Conservation (phyloP, 2,888 invertebrate genomes). For the Linyphia triangularis region DNA sequence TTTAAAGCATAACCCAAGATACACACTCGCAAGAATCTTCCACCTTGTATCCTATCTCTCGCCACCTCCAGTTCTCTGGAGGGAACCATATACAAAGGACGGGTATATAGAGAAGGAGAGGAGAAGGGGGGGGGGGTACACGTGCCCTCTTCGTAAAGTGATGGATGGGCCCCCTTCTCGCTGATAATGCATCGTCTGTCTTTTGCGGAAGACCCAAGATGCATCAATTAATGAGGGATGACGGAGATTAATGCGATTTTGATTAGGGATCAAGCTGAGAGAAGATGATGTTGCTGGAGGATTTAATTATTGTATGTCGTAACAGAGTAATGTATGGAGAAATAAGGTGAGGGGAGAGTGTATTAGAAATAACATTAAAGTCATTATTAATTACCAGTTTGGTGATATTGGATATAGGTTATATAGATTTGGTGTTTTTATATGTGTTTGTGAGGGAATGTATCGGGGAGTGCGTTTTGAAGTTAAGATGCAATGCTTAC, state of each 20-base stretch:
- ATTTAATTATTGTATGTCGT: conserved; percentile 26
- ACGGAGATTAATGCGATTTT: conserved; percentile 70
- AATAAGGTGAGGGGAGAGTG: too few species aligned
- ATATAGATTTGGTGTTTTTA: too few species aligned
- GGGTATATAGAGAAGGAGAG: not conserved
- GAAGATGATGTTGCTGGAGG: not conserved
- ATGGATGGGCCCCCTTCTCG: conserved; percentile 48
- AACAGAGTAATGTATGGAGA: too few species aligned
- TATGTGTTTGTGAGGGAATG: too few species aligned
- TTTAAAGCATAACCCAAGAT: conserved; percentile 34
- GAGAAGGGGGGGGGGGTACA: not conserved
- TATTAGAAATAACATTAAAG: too few species aligned
- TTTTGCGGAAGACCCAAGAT: conserved; percentile 43
- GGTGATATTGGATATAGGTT: too few species aligned
- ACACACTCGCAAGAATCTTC: conserved; percentile 6
- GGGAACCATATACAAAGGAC: not conserved
- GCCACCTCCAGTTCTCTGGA: not conserved
- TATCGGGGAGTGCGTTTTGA: too few species aligned
- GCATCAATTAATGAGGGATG: conserved; percentile 63
- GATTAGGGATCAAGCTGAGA: conserved; percentile 51
- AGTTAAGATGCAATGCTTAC: too few species aligned
- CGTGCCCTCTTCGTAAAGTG: conserved; percentile 1
- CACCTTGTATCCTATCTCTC: conserved; percentile 24
- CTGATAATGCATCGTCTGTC: conserved; percentile 17
- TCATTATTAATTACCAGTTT: too few species aligned